These are phyloP conservation scores for Arnoldichthys spilopterus DNA, from an alignment of 2,797 vertebrate species.

Conservation along the genomic window DNA sequence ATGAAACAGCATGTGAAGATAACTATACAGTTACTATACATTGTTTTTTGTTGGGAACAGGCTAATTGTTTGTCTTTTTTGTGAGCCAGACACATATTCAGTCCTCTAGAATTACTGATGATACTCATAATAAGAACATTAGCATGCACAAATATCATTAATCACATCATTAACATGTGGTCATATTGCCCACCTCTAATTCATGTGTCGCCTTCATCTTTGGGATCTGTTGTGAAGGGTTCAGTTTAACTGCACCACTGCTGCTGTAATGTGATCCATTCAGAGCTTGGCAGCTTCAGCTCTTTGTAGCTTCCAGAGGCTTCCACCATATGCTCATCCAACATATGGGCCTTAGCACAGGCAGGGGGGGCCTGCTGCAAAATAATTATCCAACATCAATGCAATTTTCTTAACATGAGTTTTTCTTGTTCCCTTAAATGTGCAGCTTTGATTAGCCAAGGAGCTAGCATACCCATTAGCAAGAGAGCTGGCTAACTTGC, in stretches of 20 bases:
- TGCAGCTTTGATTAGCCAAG: no score
- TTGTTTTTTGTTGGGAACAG: not conserved
- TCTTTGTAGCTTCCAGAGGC: not conserved
- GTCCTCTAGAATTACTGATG: not conserved
- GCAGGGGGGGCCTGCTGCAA: not conserved
- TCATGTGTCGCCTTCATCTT: not conserved
- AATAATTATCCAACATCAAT: not conserved
- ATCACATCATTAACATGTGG: not conserved
- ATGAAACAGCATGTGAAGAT: no score
- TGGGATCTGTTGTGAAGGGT: not conserved
- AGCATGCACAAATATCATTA: no score
- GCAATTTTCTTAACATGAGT: not conserved
- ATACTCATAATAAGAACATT: not conserved
- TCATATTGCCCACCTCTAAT: not conserved
- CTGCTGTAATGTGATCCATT: not conserved
- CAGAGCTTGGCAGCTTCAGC: not conserved
- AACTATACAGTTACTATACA: not conserved
- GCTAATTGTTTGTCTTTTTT: not conserved
- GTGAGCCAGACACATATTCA: no score
- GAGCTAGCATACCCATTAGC: no score
- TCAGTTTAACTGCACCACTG: slow-evolving; percentile 1
- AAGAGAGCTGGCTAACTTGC: no score
- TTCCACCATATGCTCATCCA: slow-evolving; percentile 15
- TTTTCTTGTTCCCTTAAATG: no score
- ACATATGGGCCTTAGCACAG: not conserved